phyloP scores from a whole-genome alignment of 2,888 invertebrate species.

The Diploptera punctata region DNA sequence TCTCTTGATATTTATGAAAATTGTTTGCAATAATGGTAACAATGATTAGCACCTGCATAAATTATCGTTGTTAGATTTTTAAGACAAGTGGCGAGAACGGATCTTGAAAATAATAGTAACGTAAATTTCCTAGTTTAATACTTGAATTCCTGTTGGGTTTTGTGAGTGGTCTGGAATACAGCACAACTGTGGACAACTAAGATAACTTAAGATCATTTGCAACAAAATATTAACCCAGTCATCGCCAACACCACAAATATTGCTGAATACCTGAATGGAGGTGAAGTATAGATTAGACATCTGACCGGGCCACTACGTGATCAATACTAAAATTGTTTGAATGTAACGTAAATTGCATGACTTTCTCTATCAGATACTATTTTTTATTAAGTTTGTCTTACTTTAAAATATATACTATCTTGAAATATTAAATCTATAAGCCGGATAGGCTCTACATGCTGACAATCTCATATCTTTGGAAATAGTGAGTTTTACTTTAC shows the following conservation, averaged over 20 bases:
- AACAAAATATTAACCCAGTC: neutral
- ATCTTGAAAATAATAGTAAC: too few relatives aligned
- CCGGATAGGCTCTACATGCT: neutral
- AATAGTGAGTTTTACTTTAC: too few relatives aligned
- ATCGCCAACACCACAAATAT: neutral
- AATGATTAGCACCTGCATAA: too few relatives aligned
- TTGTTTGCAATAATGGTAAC: too few relatives aligned
- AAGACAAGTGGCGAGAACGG: too few relatives aligned
- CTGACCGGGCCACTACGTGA: neutral
- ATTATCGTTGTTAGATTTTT: too few relatives aligned
- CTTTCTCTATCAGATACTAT: neutral
- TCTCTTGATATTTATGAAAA: too few relatives aligned
- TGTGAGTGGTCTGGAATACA: neutral
- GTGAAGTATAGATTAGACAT: conserved; percentile 1
- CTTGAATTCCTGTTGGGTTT: neutral
- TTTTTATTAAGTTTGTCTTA: neutral
- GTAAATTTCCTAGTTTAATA: too few relatives aligned
- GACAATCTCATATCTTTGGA: too few relatives aligned
- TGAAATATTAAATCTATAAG: conserved; percentile 1
- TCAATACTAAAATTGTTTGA: conserved; percentile 4
- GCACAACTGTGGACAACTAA: neutral
- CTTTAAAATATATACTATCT: neutral
- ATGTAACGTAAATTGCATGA: neutral
- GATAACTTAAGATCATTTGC: neutral
- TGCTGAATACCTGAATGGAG: conserved; percentile 3